Evolutionary conservation across 2,113 vertebrate species (phyloP), one percentile per base, ranked within the genome.

Genomic region (Antennarius striatus): DNA sequence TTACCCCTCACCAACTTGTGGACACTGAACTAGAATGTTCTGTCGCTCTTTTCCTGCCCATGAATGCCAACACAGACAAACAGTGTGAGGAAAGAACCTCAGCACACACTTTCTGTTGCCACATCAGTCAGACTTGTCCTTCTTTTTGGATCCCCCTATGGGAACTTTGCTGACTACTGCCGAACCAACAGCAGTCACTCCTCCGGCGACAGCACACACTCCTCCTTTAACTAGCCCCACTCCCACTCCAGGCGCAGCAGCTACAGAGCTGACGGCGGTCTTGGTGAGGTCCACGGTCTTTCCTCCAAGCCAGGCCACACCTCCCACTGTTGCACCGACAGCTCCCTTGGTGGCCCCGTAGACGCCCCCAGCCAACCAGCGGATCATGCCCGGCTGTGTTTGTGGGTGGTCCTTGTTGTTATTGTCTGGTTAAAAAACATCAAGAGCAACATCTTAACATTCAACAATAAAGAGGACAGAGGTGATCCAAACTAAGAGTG

Each of bases 241-340:
- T 74, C 97, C 96, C 90, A 96, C 57, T 1, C 89, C 94, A 66
- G 96, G 97, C 81, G 97, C 96, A 3, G 96, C 91, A 0, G 91
- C 96, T 30, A 99, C 96, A 0, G 97, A 90, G 52, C 90, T 92
- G 73, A 98, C 96, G 0, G 96, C 95, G 5, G 94, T 95, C 91
- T 98, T 99, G 75, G 97, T 99, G 28, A 99, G 90, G 88, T 97
- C 95, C 74, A 95, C 88, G 75, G 97, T 92, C 85, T 97, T 99
- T 61, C 96, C 96, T 89, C 98, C 97, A 45, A 99, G 93, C 98
- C 98, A 99, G 74, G 95, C 90, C 65, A 98, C 95, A 0, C 96
- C 94, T 1, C 95, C 95, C 22, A 98, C 93, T 0, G 98, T 99
- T 51, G 95, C 96, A 63, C 96, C 95, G 32, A 99, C 90, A 8